Evolutionary conservation across 2,888 invertebrate genomes (phyloP).

Genomic region (Peribatodes rhomboidaria): DNA sequence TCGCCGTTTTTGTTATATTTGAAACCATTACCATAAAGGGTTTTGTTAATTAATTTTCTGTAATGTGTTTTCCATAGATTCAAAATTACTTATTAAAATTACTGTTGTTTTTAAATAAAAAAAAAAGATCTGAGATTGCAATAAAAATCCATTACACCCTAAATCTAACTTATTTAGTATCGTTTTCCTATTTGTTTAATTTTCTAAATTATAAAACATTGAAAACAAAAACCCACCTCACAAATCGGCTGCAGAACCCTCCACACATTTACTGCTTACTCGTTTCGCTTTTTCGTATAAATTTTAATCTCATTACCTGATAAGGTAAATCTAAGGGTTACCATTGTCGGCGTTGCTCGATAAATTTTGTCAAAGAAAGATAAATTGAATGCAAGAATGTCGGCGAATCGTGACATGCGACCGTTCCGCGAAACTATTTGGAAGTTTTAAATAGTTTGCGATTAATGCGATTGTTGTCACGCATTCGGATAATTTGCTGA

Average conservation of each 20-base stretch:
- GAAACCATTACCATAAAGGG: no score
- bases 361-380: slow-evolving; percentile 35
- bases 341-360: slow-evolving; percentile 14
- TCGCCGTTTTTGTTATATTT: no score
- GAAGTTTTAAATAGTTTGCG: slow-evolving; percentile 20
- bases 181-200: not conserved
- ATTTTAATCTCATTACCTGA: slow-evolving; percentile 35
- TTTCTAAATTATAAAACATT: no score
- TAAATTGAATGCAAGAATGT: slow-evolving; percentile 27
- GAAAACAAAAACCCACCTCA: not conserved
- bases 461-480: slow-evolving; percentile 6
- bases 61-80: no score
- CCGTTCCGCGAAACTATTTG: slow-evolving; percentile 9
- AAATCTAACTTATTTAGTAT: no score
- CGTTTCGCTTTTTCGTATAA: slow-evolving; percentile 22
- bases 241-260: slow-evolving; percentile 11
- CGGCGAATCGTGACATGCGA: slow-evolving; percentile 25
- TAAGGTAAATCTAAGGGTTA: slow-evolving; percentile 18
- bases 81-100: no score
- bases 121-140: no score
- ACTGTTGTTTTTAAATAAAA: no score
- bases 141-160: not conserved
- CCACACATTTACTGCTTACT: not conserved
- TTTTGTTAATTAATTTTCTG: no score
- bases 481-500: not conserved